A percentile compares a stretch with the other conserved stretches of the same genome.
Conservation (phyloP, 2,888 invertebrate genomes). For the Andrena hattorfiana region DNA sequence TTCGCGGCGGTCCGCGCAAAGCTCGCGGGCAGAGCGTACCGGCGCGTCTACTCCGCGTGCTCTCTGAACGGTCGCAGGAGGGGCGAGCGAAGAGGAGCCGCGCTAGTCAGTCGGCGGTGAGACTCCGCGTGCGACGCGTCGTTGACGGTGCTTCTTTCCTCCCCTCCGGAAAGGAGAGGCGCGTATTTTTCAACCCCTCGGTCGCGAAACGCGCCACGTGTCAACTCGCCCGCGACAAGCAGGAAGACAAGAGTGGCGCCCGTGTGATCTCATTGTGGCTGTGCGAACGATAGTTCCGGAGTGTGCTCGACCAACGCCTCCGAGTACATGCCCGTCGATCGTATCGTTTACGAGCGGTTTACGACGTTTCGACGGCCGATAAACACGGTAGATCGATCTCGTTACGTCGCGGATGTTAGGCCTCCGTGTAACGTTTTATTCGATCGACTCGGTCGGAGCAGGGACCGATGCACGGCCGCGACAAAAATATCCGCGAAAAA, state of each 20-base stretch:
- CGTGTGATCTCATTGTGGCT: too few species aligned
- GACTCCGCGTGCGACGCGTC: conserved; percentile 78
- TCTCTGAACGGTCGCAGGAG: conserved; percentile 33
- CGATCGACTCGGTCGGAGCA: conserved; percentile 38
- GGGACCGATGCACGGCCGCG: conserved; percentile 64
- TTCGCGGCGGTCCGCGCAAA: neutral
- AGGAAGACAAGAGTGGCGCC: neutral
- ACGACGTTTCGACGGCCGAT: neutral
- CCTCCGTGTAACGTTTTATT: conserved; percentile 38
- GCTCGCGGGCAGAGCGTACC: conserved; percentile 15
- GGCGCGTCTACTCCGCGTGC: conserved; percentile 48
- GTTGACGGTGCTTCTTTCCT: conserved; percentile 17
- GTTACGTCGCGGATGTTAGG: conserved; percentile 10
- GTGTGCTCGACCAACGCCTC: neutral
- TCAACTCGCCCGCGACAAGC: neutral
- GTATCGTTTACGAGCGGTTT: neutral
- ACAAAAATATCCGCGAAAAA: conserved; percentile 82
- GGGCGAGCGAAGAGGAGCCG: conserved; percentile 45
- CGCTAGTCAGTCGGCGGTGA: conserved; percentile 78
- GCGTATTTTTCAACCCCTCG: conserved; percentile 8
- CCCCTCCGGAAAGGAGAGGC: neutral
- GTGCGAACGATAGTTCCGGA: conserved; percentile 1
- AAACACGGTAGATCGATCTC: conserved; percentile 12
- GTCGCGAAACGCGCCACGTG: conserved; percentile 29
- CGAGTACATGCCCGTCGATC: neutral